Percentiles rank a stretch among this genome's conserved stretches.
phyloP scores from a whole-genome alignment of 2,113 vertebrate species.

The Amblyopsis rosae region DNA sequence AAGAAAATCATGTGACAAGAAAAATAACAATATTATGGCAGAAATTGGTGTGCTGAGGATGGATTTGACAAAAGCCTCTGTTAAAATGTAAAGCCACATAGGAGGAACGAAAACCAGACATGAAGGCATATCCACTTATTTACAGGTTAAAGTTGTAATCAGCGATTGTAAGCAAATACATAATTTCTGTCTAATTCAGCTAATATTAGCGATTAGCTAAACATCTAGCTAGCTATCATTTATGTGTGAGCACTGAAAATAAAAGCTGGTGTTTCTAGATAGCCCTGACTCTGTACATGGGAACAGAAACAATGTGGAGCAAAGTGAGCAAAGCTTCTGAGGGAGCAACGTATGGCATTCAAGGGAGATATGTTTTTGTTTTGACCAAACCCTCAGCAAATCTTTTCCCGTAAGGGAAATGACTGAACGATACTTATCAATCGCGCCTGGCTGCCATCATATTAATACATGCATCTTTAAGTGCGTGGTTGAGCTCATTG shows the following conservation, averaged over 20 bases:
- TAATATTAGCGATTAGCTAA: no score
- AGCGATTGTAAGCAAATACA: constrained; percentile 54
- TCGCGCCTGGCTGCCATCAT: constrained; percentile 17
- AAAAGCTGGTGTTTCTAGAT: no score
- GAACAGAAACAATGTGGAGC: no score
- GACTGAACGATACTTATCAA: no score
- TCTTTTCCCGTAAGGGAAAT: constrained; percentile 43
- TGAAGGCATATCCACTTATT: constrained; percentile 58
- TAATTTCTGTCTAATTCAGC: no score
- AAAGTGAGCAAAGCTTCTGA: no score
- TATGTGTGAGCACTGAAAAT: no score
- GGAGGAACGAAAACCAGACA: constrained; percentile 62
- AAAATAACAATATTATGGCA: constrained; percentile 31
- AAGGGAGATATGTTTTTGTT: no score
- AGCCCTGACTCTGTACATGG: no score
- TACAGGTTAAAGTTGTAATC: constrained; percentile 10
- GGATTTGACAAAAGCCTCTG: constrained; percentile 33
- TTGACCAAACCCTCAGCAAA: no score
- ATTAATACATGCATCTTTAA: constrained; percentile 34
- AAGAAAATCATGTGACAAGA: constrained; percentile 13
- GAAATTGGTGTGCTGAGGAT: constrained; percentile 11
- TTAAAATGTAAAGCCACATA: constrained; percentile 49
- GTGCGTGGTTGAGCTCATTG: neutral
- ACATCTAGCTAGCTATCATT: no score
- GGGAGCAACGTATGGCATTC: no score